Evolutionary conservation across 2,888 invertebrate species (phyloP).

Genomic region (Lagria hirta): DNA sequence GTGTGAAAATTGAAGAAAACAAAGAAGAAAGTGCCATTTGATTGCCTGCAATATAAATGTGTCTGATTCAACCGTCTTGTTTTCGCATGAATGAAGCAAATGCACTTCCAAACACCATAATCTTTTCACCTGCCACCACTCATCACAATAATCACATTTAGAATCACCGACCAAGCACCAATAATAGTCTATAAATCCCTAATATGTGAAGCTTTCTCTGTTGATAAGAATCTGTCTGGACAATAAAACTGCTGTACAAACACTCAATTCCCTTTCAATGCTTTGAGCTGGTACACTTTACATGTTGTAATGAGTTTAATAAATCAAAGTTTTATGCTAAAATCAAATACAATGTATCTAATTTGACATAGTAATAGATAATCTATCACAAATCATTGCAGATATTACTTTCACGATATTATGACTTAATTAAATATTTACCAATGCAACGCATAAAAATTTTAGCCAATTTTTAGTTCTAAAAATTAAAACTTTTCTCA

Average conservation of each 20-base stretch:
- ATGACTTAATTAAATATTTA: too few relatives aligned
- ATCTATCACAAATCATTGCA: too few relatives aligned
- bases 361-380: not conserved
- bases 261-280: conserved; percentile 39
- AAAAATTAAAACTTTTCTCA: too few relatives aligned
- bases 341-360: conserved; percentile 2
- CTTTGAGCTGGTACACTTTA: conserved; percentile 20
- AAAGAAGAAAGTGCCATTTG: too few relatives aligned
- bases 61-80: too few relatives aligned
- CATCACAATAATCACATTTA: conserved; percentile 36
- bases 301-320: conserved; percentile 24
- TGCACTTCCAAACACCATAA: conserved; percentile 26
- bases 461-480: too few relatives aligned
- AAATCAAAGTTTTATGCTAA: conserved; percentile 20
- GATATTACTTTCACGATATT: too few relatives aligned
- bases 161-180: conserved; percentile 42
- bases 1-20: too few relatives aligned
- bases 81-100: conserved; percentile 8
- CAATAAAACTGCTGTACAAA: conserved; percentile 38
- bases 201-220: conserved; percentile 48
- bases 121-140: conserved; percentile 27
- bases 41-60: too few relatives aligned
- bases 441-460: too few relatives aligned
- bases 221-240: conserved; percentile 38
- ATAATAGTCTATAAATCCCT: conserved; percentile 50